These are phyloP conservation scores for Thalassarche chlororhynchos DNA, from an alignment of 2,113 vertebrate species.

Conservation along the genomic window DNA sequence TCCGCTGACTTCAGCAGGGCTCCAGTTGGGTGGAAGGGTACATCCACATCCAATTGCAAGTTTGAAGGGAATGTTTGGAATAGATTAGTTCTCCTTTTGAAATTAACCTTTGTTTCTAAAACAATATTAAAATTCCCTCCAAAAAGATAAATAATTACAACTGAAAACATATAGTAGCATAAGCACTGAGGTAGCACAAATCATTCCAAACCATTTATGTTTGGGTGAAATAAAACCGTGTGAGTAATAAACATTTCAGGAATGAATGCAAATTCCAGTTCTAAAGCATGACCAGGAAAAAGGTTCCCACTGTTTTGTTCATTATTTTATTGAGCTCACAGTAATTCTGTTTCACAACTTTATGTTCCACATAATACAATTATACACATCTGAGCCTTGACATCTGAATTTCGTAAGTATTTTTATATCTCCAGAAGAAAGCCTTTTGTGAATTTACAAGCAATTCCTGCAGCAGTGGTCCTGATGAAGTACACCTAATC, in stretches of 20 bases:
- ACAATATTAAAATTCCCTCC: conserved; percentile 17
- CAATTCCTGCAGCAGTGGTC: neutral
- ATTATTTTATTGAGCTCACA: conserved; percentile 33
- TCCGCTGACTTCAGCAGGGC: neutral
- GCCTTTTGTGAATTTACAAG: conserved; percentile 19
- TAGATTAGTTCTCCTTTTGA: conserved; percentile 18
- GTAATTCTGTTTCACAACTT: conserved; percentile 45
- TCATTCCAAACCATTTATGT: conserved; percentile 42
- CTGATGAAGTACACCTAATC: neutral
- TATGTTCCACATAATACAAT: conserved; percentile 42
- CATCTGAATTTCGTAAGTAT: conserved; percentile 7
- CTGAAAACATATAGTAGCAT: neutral
- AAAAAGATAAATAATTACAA: conserved; percentile 28
- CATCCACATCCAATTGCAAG: neutral
- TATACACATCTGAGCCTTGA: conserved; percentile 20
- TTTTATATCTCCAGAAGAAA: conserved; percentile 41
- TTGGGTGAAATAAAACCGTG: conserved; percentile 39
- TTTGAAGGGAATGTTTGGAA: neutral
- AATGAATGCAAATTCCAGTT: neutral
- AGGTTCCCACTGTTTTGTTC: neutral
- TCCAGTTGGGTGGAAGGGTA: neutral
- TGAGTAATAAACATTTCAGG: neutral
- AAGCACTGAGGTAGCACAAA: neutral
- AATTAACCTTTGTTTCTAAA: conserved; percentile 53
- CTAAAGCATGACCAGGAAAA: conserved; percentile 7